Evolutionary conservation across 2,888 invertebrate genomes (phyloP).

Genomic region (Yponomeuta sedellus): DNA sequence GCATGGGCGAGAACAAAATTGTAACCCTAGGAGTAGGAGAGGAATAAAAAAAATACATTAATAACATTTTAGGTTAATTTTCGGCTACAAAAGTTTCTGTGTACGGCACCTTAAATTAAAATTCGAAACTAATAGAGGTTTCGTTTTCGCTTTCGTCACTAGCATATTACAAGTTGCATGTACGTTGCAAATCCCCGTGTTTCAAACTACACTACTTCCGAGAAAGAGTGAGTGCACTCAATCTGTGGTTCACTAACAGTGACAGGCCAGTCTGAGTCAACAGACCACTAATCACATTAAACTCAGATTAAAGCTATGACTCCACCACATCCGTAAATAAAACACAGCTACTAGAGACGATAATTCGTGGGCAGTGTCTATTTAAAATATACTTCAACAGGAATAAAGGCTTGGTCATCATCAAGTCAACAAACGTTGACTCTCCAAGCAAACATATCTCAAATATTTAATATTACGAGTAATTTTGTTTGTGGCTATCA

Average conservation of each 20-base stretch:
- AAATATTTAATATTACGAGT: neutral
- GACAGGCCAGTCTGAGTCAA: neutral
- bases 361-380: neutral
- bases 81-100: no score
- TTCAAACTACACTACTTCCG: neutral
- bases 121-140: no score
- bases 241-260: neutral
- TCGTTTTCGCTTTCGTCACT: no score
- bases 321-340: neutral
- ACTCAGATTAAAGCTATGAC: neutral
- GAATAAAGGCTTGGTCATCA: neutral
- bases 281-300: neutral
- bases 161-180: neutral
- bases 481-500: neutral
- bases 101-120: no score
- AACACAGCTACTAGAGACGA: neutral
- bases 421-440: neutral
- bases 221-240: neutral
- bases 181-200: conserved; percentile 7
- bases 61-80: no score
- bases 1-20: no score
- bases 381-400: neutral
- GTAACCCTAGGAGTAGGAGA: no score
- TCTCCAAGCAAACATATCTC: neutral
- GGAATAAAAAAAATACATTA: no score